These are phyloP conservation scores for Indicator indicator DNA, from an alignment of 2,113 vertebrate species.

Conservation along the genomic window DNA sequence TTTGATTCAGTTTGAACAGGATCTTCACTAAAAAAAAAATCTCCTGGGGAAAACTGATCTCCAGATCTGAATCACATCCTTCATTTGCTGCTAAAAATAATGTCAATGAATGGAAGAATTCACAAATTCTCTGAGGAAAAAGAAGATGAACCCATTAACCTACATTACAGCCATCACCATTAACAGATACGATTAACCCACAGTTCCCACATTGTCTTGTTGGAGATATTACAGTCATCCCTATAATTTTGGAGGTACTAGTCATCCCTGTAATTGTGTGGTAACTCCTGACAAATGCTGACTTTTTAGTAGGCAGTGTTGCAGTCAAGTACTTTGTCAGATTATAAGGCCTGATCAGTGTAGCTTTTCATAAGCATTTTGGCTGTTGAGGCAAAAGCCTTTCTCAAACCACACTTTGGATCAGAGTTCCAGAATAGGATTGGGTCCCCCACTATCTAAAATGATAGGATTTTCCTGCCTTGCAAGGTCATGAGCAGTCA, in stretches of 20 bases:
- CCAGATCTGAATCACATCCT: neutral
- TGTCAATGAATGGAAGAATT: constrained; percentile 50
- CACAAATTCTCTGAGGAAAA: constrained; percentile 51
- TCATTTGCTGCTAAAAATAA: constrained; percentile 54
- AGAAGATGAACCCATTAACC: constrained; percentile 65
- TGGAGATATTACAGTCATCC: neutral
- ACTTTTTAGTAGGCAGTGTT: neutral
- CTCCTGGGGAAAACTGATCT: neutral
- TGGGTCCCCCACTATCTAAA: neutral
- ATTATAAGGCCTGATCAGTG: neutral
- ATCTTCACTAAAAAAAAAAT: neutral
- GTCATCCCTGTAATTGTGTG: neutral
- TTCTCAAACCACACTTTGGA: neutral
- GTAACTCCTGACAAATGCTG: neutral
- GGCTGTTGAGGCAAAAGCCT: neutral
- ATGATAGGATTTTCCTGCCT: neutral
- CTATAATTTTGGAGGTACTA: neutral
- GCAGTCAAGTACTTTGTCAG: neutral
- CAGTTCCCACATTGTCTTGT: constrained; percentile 12
- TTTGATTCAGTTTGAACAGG: neutral
- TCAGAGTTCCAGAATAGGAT: neutral
- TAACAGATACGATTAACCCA: constrained; percentile 55
- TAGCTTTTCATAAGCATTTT: neutral
- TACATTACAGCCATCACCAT: constrained; percentile 46
- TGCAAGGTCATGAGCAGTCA: neutral